Evolutionary conservation across 2,797 vertebrate genomes (phyloP).

Genomic region (Serranus cabrilla): DNA sequence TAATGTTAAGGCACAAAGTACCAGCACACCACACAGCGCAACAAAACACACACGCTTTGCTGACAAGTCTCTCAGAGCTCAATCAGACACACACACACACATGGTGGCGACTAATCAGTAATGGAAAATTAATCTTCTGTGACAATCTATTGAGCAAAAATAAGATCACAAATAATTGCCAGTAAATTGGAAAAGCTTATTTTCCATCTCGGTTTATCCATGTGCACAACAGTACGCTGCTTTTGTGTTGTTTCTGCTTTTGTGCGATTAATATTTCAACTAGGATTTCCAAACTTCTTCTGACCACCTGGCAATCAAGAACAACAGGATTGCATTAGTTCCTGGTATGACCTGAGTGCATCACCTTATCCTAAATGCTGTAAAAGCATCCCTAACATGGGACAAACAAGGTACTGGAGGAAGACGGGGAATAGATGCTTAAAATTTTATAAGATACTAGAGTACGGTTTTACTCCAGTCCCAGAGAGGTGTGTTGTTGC

Average conservation of each 20-base stretch:
- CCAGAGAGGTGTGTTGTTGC: conserved; percentile 32
- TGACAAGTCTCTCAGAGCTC: conserved; percentile 32
- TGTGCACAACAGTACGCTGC: conserved; percentile 13
- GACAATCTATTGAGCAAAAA: conserved; percentile 31
- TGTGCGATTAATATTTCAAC: conserved; percentile 40
- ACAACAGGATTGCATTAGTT: conserved; percentile 23
- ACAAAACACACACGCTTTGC: conserved; percentile 57
- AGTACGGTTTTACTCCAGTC: conserved; percentile 40
- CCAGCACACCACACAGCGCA: conserved; percentile 41
- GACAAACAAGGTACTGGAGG: conserved; percentile 23
- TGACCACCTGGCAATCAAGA: conserved; percentile 30
- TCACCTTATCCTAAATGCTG: conserved; percentile 5
- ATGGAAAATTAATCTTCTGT: conserved; percentile 12
- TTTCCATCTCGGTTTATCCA: conserved; percentile 15
- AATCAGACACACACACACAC: conserved; percentile 12
- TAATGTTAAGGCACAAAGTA: conserved; percentile 67
- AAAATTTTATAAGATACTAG: conserved; percentile 40
- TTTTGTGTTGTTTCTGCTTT: conserved; percentile 8
- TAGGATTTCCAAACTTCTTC: conserved; percentile 15
- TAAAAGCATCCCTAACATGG: conserved; percentile 35
- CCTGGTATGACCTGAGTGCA: conserved; percentile 15
- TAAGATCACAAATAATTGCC: conserved; percentile 10
- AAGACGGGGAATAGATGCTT: conserved; percentile 41
- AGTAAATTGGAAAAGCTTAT: conserved; percentile 4
- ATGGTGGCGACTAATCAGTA: conserved; percentile 8